These are phyloP conservation scores for Hystrix cristata DNA, from an alignment of 2,113 vertebrate genomes.

Conservation along the genomic window DNA sequence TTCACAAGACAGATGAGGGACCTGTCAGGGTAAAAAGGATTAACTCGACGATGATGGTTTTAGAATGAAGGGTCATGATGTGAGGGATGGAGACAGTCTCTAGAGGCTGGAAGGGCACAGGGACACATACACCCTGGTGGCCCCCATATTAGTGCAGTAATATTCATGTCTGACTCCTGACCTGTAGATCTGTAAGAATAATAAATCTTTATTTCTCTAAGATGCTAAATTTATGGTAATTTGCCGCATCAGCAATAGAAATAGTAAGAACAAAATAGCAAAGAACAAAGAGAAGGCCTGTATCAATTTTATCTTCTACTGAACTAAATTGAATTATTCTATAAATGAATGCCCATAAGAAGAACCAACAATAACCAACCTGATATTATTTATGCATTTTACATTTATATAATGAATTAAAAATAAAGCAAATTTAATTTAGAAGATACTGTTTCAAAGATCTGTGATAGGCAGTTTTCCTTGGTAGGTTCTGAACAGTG, in stretches of 20 bases:
- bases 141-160: too few relatives aligned
- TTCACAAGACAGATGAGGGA: background rate
- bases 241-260: background rate
- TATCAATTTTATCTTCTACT: slow-evolving; percentile 27
- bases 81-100: too few relatives aligned
- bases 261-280: background rate
- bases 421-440: background rate
- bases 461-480: background rate
- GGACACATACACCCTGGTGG: background rate
- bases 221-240: background rate
- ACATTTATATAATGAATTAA: background rate
- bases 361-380: background rate
- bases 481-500: background rate
- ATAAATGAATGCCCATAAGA: background rate
- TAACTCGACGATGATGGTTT: background rate
- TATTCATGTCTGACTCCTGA: background rate
- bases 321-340: background rate
- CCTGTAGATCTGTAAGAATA: background rate
- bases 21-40: background rate
- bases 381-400: background rate
- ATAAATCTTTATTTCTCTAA: background rate
- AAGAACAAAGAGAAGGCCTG: background rate
- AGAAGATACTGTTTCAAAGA: background rate
- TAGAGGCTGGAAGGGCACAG: background rate
- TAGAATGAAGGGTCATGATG: background rate